Evolutionary conservation across 2,888 invertebrate species (phyloP).

Genomic region (Drepana falcataria): DNA sequence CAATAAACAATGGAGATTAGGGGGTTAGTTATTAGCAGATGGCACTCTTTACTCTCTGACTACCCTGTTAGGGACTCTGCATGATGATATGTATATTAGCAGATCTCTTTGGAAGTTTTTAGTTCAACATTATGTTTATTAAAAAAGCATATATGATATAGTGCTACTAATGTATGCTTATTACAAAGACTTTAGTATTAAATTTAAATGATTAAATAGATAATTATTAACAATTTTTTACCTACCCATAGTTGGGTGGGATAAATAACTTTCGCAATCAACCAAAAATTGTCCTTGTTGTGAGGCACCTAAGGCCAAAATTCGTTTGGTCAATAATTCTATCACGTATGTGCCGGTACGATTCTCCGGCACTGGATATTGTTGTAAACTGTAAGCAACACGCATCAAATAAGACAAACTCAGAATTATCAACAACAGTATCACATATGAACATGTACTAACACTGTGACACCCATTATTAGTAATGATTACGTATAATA

Average conservation of each 20-base stretch:
- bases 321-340: conserved; percentile 90
- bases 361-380: conserved; percentile 92
- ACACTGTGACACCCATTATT: conserved; percentile 83
- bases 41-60: no score
- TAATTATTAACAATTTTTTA: not conserved
- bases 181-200: no score
- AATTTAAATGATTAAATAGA: no score
- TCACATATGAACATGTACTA: conserved; percentile 36
- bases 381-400: conserved; percentile 81
- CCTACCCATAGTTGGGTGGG: conserved; percentile 84
- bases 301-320: conserved; percentile 90
- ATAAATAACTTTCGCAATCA: conserved; percentile 95
- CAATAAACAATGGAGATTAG: no score
- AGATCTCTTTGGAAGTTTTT: not conserved
- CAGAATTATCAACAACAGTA: not conserved
- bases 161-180: no score
- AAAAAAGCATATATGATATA: no score
- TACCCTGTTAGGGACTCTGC: no score
- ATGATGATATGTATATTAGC: not conserved
- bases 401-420: not conserved
- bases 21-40: no score
- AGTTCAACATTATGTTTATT: no score
- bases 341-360: conserved; percentile 94
- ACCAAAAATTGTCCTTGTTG: conserved; percentile 95
- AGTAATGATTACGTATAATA: conserved; percentile 10